Evolutionary conservation across 1,140 invertebrate genomes (phyloP).

Genomic region (Spodoptera litura): DNA sequence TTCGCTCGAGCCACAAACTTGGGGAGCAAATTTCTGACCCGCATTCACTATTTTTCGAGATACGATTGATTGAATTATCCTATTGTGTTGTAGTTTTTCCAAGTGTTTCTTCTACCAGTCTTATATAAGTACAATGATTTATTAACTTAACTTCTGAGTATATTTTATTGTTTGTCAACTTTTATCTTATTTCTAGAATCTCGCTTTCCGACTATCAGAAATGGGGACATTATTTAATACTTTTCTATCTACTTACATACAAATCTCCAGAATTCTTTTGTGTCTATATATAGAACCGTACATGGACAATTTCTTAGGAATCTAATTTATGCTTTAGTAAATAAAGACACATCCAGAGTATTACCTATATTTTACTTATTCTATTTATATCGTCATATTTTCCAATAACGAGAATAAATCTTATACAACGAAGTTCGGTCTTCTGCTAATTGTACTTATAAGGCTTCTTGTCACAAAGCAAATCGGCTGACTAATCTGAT

Average conservation of each 20-base stretch:
- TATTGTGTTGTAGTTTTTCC: slow-evolving; percentile 13
- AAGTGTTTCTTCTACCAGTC: not conserved
- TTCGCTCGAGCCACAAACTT: not conserved
- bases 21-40: slow-evolving; percentile 6
- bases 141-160: not conserved
- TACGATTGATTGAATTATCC: slow-evolving; percentile 31
- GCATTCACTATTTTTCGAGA: slow-evolving; percentile 4
- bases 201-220: not conserved
- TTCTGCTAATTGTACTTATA: too few relatives aligned
- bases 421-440: too few relatives aligned
- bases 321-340: too few relatives aligned
- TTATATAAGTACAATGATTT: not conserved
- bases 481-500: too few relatives aligned
- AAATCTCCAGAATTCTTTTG: too few relatives aligned
- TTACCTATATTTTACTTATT: too few relatives aligned
- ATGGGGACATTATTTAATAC: not conserved
- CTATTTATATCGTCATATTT: too few relatives aligned
- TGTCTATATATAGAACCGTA: too few relatives aligned
- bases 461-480: too few relatives aligned
- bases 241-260: not conserved
- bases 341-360: too few relatives aligned
- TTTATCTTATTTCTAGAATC: not conserved
- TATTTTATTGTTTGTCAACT: slow-evolving; percentile 10
- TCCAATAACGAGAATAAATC: too few relatives aligned
- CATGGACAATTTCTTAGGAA: too few relatives aligned